Evolutionary conservation across 2,888 invertebrate genomes (phyloP), one percentile per base, ranked within the genome.

Genomic region (Cepaea hortensis): DNA sequence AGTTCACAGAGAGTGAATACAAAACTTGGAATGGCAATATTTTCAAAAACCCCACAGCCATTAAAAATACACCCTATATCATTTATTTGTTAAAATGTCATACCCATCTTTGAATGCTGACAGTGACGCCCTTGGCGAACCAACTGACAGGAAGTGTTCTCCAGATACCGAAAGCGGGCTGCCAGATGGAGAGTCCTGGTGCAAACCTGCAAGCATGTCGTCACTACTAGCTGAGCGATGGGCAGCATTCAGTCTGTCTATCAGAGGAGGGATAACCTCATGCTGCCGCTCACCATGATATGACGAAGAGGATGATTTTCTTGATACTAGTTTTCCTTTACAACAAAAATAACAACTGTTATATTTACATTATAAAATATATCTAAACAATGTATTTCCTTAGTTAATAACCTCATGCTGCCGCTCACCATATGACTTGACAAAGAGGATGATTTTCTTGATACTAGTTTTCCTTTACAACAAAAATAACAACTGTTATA

Each of bases 201-300:
- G 48, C n/a, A 23, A 18, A 46, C 70, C 75, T 11, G n/a, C 35
- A 62, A 73, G 15, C 15, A 61, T 23, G 1, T 87, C 85, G 15
- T 87, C 88, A 79, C 70, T 85, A 48, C 46, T 75, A 23, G 35
- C 48, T 23, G 70, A 9, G 6, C 73, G 81, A 50, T 77, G 55
- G 9, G 85, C 84, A 6, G 87, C 84, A 3, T 88, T 76, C 72
- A 90, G 86, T 72, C 90, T 85, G 79, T 89, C 87, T 73, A 89
- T 85, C 61, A 90, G 81, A 11, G 90, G 87, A 2, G 88, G 89
- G 35, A 89, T 88, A 18, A 87, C 81, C 46, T 90, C 89, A 15
- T 62, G 46, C 6, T 82, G 85, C 23, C 76, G 35, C 7, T 80
- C 85, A 20, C 70, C 73, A 46, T 61, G 46, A 18, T 2, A 35